A percentile compares a stretch with the other conserved stretches of the same genome.
Conservation (phyloP, 2,797 vertebrate species). For the Tenualosa ilisha region DNA sequence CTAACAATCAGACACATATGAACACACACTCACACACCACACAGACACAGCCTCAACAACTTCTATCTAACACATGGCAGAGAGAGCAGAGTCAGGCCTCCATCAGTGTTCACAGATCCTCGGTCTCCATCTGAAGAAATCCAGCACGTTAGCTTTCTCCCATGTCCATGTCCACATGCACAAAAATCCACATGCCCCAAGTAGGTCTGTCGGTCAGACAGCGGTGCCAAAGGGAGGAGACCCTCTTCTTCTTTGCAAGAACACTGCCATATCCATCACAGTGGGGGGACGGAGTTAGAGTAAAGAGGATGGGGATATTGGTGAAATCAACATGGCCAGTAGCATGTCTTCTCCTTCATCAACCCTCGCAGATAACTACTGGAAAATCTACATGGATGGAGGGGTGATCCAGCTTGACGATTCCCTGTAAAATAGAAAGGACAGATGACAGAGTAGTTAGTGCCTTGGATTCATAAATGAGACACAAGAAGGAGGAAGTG, state of each 20-base stretch:
- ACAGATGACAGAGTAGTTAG: slow-evolving; percentile 23
- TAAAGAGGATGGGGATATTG: slow-evolving; percentile 54
- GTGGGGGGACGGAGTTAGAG: slow-evolving; percentile 60
- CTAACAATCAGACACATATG: not conserved
- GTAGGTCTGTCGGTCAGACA: not conserved
- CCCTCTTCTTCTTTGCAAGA: not conserved
- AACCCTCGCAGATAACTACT: slow-evolving; percentile 93
- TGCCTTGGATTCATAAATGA: not conserved
- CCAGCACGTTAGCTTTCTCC: slow-evolving; percentile 62
- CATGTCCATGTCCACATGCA: slow-evolving; percentile 63
- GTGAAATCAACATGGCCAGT: slow-evolving; percentile 61
- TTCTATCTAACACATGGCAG: slow-evolving; percentile 50
- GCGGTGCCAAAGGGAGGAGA: not conserved
- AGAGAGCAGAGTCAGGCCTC: slow-evolving; percentile 40
- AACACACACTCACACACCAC: slow-evolving; percentile 47
- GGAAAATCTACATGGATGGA: slow-evolving; percentile 96
- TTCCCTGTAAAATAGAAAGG: slow-evolving; percentile 75
- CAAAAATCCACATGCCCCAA: not conserved
- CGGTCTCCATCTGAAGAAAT: slow-evolving; percentile 56
- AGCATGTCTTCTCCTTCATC: slow-evolving; percentile 63
- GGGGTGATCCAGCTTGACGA: slow-evolving; percentile 90
- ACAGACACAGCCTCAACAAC: slow-evolving; percentile 60
- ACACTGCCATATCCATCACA: slow-evolving; percentile 56
- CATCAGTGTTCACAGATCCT: slow-evolving; percentile 39
- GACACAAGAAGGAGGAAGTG: not conserved